Base-by-base conservation (phyloP, 2,797 vertebrate species). In the Hippopotamyrus pictus region DNA sequence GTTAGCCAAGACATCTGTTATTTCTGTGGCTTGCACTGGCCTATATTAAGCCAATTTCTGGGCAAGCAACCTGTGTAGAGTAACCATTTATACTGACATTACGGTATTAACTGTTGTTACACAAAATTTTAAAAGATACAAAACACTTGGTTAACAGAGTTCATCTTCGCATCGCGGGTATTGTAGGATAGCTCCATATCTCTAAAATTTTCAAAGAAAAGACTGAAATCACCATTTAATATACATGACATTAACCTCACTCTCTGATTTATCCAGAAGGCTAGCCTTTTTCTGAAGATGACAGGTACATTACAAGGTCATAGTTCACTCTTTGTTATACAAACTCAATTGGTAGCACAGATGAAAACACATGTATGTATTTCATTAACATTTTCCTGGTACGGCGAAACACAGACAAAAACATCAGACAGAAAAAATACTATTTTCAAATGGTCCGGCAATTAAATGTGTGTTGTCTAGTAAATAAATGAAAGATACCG, bases 381-480 rank as follows among this genome's bases (percentile, higher is more conserved):
- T 54, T 86, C 33, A 86, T 53, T 53, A 53, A 33, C 50, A 29
- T 86, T 54, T 29, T 76, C 69, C 33, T 19, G 69, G 12, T 41
- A 17, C 0, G 14, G 17, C 14, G 14, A 17, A 76, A 76, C 12
- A 53, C 90, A 89, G 86, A 62, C 90, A 91, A 91, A 92, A 91
- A 82, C 88, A 89, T 89, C 48, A 90, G 89, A 91, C 86, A 88
- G 59, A 17, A 76, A 69, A 73, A 76, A 76, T 37, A 89, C 88
- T 91, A 91, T 87, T 90, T 89, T 88, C 86, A 87, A 91, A 92
- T 91, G 89, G 90, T 91, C 76, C 73, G 76, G 53, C 91, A 90
- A 89, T 91, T 90, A 92, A 90, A 91, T 88, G 87, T 37, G 90
- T 69, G 88, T 88, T 59, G 89, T 88, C 90, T 91, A 89, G 89